Evolutionary conservation across 2,888 invertebrate genomes (phyloP).

Genomic region (Andrena hattorfiana): DNA sequence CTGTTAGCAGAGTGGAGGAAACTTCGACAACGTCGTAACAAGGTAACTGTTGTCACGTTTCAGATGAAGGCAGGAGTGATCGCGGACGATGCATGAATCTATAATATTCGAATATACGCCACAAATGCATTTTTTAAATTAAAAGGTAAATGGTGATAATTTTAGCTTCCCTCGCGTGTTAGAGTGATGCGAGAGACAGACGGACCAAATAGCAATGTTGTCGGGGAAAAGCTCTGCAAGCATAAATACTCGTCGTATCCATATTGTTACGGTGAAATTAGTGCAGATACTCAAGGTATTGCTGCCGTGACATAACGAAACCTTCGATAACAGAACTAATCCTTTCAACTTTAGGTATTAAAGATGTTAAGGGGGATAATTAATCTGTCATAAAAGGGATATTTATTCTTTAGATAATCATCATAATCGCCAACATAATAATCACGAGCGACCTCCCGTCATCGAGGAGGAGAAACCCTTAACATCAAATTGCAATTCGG

Average conservation of each 20-base stretch:
- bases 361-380: neutral
- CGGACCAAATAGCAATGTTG: constrained; percentile 85
- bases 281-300: constrained; percentile 89
- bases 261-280: constrained; percentile 94
- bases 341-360: neutral
- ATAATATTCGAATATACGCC: neutral
- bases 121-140: neutral
- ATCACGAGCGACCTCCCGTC: constrained; percentile 78
- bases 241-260: constrained; percentile 96
- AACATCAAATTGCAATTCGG: constrained; percentile 80
- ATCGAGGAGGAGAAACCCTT: constrained; percentile 83
- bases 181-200: constrained; percentile 91
- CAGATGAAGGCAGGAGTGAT: neutral
- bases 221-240: constrained; percentile 91
- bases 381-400: constrained; percentile 15
- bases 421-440: constrained; percentile 80
- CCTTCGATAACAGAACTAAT: neutral
- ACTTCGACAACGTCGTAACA: constrained; percentile 89
- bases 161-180: constrained; percentile 88
- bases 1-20: constrained; percentile 94
- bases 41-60: constrained; percentile 84
- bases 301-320: neutral
- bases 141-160: constrained; percentile 33
- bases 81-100: neutral
- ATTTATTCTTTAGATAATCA: constrained; percentile 78